Percentiles rank a stretch among this genome's conserved stretches.
phyloP scores from a whole-genome alignment of 2,113 vertebrate genomes.

The Hippocampus guttulatus region DNA sequence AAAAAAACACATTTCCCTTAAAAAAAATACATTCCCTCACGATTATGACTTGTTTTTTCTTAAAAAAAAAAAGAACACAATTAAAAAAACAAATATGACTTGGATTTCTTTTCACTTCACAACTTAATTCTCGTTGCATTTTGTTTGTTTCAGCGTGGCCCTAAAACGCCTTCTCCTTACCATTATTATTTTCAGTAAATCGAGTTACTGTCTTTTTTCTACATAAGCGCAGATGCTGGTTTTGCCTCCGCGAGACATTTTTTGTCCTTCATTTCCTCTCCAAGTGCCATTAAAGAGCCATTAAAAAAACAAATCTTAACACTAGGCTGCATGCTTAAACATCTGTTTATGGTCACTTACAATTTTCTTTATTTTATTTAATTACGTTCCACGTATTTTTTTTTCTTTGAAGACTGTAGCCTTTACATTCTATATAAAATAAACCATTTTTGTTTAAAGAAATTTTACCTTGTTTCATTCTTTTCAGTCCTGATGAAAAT shows the following conservation, averaged over 20 bases:
- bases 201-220: slow-evolving; percentile 29
- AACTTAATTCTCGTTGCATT: background rate
- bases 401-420: slow-evolving; percentile 73
- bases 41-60: background rate
- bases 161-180: slow-evolving; percentile 44
- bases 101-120: background rate
- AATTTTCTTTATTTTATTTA: slow-evolving; percentile 75
- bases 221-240: slow-evolving; percentile 47
- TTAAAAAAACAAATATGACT: background rate
- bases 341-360: slow-evolving; percentile 73
- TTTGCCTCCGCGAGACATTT: slow-evolving; percentile 49
- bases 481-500: slow-evolving; percentile 4
- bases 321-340: slow-evolving; percentile 81
- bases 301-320: slow-evolving; percentile 64
- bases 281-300: slow-evolving; percentile 68
- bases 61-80: background rate
- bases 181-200: slow-evolving; percentile 43
- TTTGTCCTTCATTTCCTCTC: slow-evolving; percentile 54
- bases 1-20: background rate
- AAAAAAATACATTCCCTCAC: background rate
- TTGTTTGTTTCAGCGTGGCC: slow-evolving; percentile 26
- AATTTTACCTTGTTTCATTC: background rate
- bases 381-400: slow-evolving; percentile 66
- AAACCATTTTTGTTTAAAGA: slow-evolving; percentile 72
- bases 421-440: slow-evolving; percentile 76